These are phyloP conservation scores for Aphelinus atriplicis DNA, from an alignment of 1,140 invertebrate genomes.

Conservation along the genomic window DNA sequence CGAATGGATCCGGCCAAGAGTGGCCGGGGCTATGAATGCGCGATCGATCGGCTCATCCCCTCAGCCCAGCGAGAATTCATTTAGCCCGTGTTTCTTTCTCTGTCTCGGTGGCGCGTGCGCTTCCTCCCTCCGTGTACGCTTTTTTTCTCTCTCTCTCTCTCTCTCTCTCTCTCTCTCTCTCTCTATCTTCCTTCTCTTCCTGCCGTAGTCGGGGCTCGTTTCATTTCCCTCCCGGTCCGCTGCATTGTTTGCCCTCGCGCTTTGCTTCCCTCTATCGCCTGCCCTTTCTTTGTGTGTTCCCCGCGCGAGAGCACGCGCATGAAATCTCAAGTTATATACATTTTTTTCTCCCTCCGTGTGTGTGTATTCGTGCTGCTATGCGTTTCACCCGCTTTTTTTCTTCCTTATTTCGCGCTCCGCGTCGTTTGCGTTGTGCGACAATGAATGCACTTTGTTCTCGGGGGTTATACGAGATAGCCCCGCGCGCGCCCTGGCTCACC, in stretches of 20 bases:
- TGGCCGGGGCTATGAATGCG: constrained; percentile 34
- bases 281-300: constrained; percentile 14
- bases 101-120: constrained; percentile 10
- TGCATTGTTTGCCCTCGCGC: constrained; percentile 10
- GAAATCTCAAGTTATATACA: constrained; percentile 34
- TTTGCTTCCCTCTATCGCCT: constrained; percentile 22
- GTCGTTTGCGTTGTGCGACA: background rate
- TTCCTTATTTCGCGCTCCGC: background rate
- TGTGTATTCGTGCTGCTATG: background rate
- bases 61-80: constrained; percentile 40
- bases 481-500: no score
- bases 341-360: constrained; percentile 4
- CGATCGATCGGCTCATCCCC: constrained; percentile 44
- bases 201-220: background rate
- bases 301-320: constrained; percentile 9
- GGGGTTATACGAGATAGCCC: background rate
- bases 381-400: background rate
- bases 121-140: constrained; percentile 18
- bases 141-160: constrained; percentile 26
- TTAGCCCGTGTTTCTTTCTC: constrained; percentile 29
- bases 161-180: constrained; percentile 22
- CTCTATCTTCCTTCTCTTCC: background rate
- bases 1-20: constrained; percentile 11
- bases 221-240: constrained; percentile 15
- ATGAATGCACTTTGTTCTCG: constrained; percentile 8